Evolutionary conservation across 2,888 invertebrate species (phyloP).

Genomic region (Prenolepis imparis): DNA sequence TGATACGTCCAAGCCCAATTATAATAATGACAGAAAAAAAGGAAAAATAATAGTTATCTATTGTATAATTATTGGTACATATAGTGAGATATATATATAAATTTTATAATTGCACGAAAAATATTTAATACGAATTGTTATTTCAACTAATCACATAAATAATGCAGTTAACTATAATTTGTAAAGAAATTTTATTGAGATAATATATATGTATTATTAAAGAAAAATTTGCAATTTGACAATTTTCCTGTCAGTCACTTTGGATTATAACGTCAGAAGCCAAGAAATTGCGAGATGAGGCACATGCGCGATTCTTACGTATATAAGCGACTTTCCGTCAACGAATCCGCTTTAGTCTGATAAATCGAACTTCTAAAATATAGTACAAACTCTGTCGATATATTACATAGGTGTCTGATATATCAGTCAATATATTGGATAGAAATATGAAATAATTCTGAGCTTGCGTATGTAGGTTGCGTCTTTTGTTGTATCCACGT

Average conservation of each 20-base stretch:
- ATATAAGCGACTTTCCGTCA: slow-evolving; percentile 15
- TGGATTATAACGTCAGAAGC: not conserved
- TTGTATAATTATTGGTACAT: not conserved
- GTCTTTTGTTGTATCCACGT: not conserved
- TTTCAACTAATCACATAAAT: no score
- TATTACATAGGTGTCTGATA: not conserved
- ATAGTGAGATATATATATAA: no score
- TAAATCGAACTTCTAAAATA: slow-evolving; percentile 9
- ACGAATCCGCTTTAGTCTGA: not conserved
- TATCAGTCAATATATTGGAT: not conserved
- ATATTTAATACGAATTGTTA: no score
- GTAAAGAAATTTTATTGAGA: not conserved
- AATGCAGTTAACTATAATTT: no score
- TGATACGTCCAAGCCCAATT: not conserved
- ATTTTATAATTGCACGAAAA: not conserved
- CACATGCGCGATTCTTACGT: not conserved
- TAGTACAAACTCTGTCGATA: not conserved
- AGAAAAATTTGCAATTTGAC: not conserved
- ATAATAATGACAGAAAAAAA: not conserved
- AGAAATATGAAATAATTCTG: slow-evolving; percentile 24
- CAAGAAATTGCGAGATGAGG: not conserved
- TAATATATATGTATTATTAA: not conserved
- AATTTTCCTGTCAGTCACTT: not conserved
- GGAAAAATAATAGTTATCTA: not conserved
- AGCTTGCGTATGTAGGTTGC: not conserved